These are phyloP conservation scores for Microtus montanus DNA, from an alignment of 2,113 vertebrate species.

Conservation along the genomic window DNA sequence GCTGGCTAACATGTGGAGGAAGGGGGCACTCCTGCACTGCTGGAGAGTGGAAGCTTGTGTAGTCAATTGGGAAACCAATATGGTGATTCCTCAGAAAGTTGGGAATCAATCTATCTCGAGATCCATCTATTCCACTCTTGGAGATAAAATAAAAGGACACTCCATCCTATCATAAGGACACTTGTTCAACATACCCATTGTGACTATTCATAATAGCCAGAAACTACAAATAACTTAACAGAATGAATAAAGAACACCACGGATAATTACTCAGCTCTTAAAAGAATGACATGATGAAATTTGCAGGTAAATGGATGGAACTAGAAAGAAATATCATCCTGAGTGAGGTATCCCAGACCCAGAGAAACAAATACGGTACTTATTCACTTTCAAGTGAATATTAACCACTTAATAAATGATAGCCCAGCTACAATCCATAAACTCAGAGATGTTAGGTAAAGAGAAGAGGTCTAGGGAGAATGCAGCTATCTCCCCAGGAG, in stretches of 20 bases:
- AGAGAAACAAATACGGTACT: background rate
- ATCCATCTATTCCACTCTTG: background rate
- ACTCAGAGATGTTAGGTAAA: background rate
- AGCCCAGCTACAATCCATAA: background rate
- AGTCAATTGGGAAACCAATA: background rate
- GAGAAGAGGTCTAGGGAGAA: background rate
- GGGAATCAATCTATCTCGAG: background rate
- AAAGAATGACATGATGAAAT: background rate
- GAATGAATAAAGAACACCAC: background rate
- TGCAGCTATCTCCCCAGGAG: background rate
- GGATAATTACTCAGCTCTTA: background rate
- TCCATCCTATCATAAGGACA: background rate
- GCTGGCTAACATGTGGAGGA: background rate
- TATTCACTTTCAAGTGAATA: background rate
- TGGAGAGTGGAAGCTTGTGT: background rate
- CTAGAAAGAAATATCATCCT: background rate
- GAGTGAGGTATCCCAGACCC: background rate
- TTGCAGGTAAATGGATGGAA: background rate
- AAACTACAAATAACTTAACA: background rate
- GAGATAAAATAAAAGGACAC: background rate
- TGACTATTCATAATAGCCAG: background rate
- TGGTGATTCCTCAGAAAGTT: background rate
- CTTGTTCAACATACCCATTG: background rate
- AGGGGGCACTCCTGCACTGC: background rate
- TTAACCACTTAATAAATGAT: background rate